Percentiles rank a stretch among this genome's conserved stretches.
Evolutionary conservation across 2,888 invertebrate species (phyloP).

Genomic region (Andrena bicolor): DNA sequence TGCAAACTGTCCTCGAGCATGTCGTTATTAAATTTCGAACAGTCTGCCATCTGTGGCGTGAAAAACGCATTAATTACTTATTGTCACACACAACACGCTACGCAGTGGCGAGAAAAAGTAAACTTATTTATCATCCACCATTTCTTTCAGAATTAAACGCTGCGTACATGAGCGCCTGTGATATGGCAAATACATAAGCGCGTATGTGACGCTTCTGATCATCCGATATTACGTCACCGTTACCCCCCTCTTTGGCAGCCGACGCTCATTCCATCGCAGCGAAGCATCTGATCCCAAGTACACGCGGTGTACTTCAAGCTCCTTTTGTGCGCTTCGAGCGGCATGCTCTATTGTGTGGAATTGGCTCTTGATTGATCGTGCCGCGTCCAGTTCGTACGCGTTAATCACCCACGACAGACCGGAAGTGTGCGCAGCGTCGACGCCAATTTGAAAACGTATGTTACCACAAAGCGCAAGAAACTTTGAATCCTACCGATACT

Average conservation of each 20-base stretch:
- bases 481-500: conserved; percentile 12
- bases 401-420: neutral
- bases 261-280: conserved; percentile 42
- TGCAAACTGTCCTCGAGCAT: neutral
- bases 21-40: neutral
- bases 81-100: neutral
- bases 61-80: neutral
- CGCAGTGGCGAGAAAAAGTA: neutral
- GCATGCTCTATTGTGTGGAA: conserved; percentile 15
- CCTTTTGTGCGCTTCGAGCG: conserved; percentile 42
- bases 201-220: conserved; percentile 75
- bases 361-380: conserved; percentile 9
- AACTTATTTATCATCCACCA: neutral
- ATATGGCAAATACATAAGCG: conserved; percentile 22
- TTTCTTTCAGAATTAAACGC: conserved; percentile 12
- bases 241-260: conserved; percentile 36
- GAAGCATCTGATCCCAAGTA: conserved; percentile 17
- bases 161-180: conserved; percentile 18
- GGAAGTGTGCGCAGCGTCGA: neutral
- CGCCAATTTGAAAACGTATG: conserved; percentile 35
- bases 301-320: conserved; percentile 20
- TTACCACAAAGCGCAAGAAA: neutral
- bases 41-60: neutral
- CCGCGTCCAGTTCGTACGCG: neutral
- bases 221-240: conserved; percentile 81